A percentile compares a stretch with the other conserved stretches of the same genome.
Conservation (phyloP, 2,888 invertebrate genomes). For the Meteorus colon region DNA sequence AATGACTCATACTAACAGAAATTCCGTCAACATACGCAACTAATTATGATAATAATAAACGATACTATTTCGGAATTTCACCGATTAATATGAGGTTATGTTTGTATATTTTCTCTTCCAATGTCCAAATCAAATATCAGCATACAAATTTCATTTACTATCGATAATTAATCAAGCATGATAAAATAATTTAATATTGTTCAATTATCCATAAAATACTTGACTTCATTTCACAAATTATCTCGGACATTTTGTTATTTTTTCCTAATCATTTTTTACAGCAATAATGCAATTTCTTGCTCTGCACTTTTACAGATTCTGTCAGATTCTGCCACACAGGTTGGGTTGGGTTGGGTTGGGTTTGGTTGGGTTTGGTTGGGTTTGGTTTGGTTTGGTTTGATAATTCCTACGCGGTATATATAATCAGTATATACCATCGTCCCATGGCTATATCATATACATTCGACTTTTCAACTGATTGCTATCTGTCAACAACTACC, state of each 20-base stretch:
- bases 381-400: too few relatives aligned
- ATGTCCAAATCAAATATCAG: neutral
- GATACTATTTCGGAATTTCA: slow-evolving; percentile 48
- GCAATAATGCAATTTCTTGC: neutral
- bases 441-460: neutral
- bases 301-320: neutral
- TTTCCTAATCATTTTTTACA: slow-evolving; percentile 3
- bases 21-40: slow-evolving; percentile 32
- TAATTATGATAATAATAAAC: slow-evolving; percentile 40
- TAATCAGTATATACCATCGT: too few relatives aligned
- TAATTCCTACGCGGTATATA: too few relatives aligned
- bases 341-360: too few relatives aligned
- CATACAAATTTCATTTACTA: neutral
- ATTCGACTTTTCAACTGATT: neutral
- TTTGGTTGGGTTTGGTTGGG: too few relatives aligned
- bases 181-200: slow-evolving; percentile 1
- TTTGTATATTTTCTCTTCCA: neutral
- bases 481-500: neutral
- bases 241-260: neutral
- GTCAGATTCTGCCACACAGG: neutral
- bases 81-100: slow-evolving; percentile 47
- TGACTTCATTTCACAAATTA: neutral
- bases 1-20: slow-evolving; percentile 16
- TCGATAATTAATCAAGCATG: neutral
- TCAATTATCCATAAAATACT: neutral